Evolutionary conservation across 2,113 vertebrate species (phyloP), one percentile per base, ranked within the genome.

Genomic region (Lophotis ruficrista): DNA sequence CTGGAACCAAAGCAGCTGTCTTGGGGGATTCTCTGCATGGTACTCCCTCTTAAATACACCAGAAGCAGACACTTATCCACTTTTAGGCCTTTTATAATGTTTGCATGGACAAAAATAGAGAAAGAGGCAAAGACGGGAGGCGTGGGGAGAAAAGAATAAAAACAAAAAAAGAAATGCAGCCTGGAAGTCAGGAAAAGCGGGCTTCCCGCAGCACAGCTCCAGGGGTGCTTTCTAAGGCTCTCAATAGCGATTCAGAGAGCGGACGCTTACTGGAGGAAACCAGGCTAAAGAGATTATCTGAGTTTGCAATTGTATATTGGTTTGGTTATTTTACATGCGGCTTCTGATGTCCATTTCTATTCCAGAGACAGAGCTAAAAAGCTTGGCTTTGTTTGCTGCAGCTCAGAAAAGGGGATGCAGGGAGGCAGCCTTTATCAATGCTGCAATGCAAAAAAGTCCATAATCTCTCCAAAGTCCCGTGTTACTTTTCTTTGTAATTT

Each of bases 1-100:
- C 96, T 95, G 96, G 87, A 95, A 97, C 96, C 96, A 97, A 96
- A 97, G 96, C 96, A 97, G 94, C 94, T 96, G 96, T 93, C 97
- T 97, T 95, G 71, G 75, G 96, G 89, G 93, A 96, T 97, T 96
- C 95, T 97, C 96, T 96, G 96, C 96, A 93, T 81, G 95, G 87
- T 51, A 94, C 87, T 97, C 91, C 89, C 87, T 95, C 95, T 96
- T 95, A 92, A 92, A 96, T 61, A 91, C 89, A 85, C 95, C 45
- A 92, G 94, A 93, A 95, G 94, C 94, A 96, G 96, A 97, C 94
- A 96, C 78, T 96, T 96, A 96, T 83, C 95, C 96, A 97, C 91
- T 98, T 96, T 92, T 73, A 96, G 95, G 87, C 89, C 94, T 95
- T 97, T 94, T 94, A 96, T 95, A 96, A 86, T 93, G 93, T 96